phyloP scores from a whole-genome alignment of 2,888 invertebrate species.

The Galerucella pusilla region DNA sequence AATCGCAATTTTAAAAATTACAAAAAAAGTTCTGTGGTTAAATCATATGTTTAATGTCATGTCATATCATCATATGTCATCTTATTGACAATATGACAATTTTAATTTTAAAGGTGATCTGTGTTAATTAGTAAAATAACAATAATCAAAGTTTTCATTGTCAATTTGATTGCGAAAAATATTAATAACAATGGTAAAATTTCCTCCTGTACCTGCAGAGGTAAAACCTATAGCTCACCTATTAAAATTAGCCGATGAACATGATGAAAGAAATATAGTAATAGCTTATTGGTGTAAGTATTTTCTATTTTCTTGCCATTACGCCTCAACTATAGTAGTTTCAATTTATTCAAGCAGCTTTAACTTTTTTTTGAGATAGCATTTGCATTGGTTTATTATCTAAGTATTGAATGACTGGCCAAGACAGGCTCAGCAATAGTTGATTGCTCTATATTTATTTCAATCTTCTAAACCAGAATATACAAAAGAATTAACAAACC shows the following conservation, averaged over 20 bases:
- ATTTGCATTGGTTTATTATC: too few species aligned
- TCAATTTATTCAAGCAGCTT: too few species aligned
- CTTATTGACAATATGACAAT: neutral
- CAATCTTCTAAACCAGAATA: too few species aligned
- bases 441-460: too few species aligned
- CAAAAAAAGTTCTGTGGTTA: too few species aligned
- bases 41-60: neutral
- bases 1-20: too few species aligned
- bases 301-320: neutral
- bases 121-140: neutral
- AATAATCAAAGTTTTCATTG: neutral
- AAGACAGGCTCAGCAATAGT: too few species aligned
- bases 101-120: neutral
- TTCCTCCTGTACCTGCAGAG: slow-evolving; percentile 80
- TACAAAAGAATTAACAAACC: too few species aligned
- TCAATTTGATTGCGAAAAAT: neutral
- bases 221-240: slow-evolving; percentile 91
- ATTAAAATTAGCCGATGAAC: slow-evolving; percentile 90
- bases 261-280: slow-evolving; percentile 89
- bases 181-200: slow-evolving; percentile 48
- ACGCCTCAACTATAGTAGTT: too few species aligned
- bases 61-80: neutral
- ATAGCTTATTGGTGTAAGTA: slow-evolving; percentile 90
- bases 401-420: too few species aligned
- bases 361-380: too few species aligned